These are phyloP conservation scores for Entosphenus tridentatus DNA, from an alignment of 2,113 vertebrate genomes.

Conservation along the genomic window DNA sequence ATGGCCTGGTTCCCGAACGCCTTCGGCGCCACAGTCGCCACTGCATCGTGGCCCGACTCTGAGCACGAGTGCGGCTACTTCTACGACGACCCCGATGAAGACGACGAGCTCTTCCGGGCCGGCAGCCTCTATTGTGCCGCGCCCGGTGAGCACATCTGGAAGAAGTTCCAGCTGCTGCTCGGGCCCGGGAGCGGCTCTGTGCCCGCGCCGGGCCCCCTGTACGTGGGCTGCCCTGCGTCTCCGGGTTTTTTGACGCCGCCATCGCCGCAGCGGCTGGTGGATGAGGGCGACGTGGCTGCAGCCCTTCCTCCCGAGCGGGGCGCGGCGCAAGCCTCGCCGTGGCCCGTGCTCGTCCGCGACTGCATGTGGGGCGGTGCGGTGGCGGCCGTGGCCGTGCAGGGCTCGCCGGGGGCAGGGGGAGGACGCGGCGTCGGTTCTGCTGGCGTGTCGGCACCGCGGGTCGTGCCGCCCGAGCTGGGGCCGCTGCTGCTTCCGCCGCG, in stretches of 20 bases:
- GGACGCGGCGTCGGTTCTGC: too few species aligned
- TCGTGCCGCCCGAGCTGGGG: too few species aligned
- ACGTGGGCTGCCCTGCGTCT: too few species aligned
- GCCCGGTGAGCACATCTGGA: conserved; percentile 98
- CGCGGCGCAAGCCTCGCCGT: too few species aligned
- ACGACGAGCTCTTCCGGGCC: conserved; percentile 50
- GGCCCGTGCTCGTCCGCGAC: conserved; percentile 74
- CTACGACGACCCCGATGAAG: conserved; percentile 92
- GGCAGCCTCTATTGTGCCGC: conserved; percentile 39
- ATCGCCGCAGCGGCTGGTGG: conserved; percentile 49
- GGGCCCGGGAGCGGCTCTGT: conserved; percentile 48
- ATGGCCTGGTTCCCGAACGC: too few species aligned
- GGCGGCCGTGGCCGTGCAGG: too few species aligned
- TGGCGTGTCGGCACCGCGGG: too few species aligned
- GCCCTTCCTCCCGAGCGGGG: too few species aligned
- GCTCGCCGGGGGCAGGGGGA: too few species aligned
- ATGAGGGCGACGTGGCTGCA: conserved; percentile 27
- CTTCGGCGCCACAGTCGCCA: too few species aligned
- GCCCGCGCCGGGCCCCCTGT: conserved; percentile 46
- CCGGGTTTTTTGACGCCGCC: conserved; percentile 60
- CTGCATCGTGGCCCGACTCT: too few species aligned
- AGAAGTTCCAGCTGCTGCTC: conserved; percentile 94
- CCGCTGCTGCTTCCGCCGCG: too few species aligned
- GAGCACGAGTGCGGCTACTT: conserved; percentile 93
- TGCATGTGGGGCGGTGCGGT: conserved; percentile 77